Conservation (phyloP, 2,888 invertebrate genomes). For the Plemyria rubiginata region DNA sequence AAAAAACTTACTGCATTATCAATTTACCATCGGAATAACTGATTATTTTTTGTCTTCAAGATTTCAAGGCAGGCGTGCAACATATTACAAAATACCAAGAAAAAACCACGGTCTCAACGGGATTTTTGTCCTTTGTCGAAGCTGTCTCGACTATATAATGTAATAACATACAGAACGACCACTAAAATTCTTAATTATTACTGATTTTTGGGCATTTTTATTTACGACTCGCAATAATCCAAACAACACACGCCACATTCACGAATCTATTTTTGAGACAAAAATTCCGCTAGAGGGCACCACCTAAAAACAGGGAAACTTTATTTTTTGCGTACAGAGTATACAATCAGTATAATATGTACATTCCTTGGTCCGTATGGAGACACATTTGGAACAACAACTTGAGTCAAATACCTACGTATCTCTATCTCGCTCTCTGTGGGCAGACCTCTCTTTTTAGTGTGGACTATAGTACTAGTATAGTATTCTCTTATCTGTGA, state of each 20-base stretch:
- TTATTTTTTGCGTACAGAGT: not conserved
- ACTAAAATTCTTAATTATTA: conserved; percentile 62
- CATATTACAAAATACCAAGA: conserved; percentile 79
- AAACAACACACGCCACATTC: conserved; percentile 86
- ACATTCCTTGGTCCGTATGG: no score
- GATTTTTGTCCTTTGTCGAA: conserved; percentile 54
- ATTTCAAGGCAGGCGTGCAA: conserved; percentile 83
- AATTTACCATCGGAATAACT: conserved; percentile 76
- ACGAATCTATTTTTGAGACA: conserved; percentile 73
- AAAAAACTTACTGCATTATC: conserved; percentile 81
- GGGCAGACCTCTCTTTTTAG: no score
- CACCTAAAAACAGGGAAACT: not conserved
- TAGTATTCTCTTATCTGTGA: no score
- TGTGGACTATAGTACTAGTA: no score
- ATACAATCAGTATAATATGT: no score
- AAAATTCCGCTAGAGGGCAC: conserved; percentile 73
- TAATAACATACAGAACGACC: conserved; percentile 62
- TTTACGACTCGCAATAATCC: conserved; percentile 81
- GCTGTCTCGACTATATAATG: conserved; percentile 52
- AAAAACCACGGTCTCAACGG: conserved; percentile 58
- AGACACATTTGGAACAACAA: no score
- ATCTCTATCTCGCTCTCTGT: no score
- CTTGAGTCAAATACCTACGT: no score
- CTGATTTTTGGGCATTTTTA: conserved; percentile 76
- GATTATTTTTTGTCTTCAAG: conserved; percentile 79